Evolutionary conservation across 2,888 invertebrate genomes (phyloP), one percentile per base, ranked within the genome.

Genomic region (Tetragonisca angustula): DNA sequence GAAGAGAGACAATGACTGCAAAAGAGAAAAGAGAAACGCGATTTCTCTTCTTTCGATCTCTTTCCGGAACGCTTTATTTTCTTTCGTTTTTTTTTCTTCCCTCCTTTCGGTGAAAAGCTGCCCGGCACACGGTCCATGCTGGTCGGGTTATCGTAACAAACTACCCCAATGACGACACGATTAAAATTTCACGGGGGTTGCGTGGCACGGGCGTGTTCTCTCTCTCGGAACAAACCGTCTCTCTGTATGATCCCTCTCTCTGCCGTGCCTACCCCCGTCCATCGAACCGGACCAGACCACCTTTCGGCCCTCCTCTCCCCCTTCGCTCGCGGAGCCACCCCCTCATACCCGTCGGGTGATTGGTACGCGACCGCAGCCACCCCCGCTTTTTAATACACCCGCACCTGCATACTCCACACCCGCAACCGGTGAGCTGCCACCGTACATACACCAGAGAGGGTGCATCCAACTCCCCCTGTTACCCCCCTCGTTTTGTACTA

Each of bases 111-210:
- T 56, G 68, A 86, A 88, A 88, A 65, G 54, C 74, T 43, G 43
- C 54, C 74, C 84, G 80, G 56, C 87, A 86, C 87, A 84, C 82
- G 88, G 84, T 88, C 84, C 83, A 85, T 79, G 83, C 89, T 91
- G 93, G 91, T 93, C 90, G 90, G 91, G 91, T 93, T 93, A 94
- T 93, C 92, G 93, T 92, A 93, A 94, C 94, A 94, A 94, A 94
- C 94, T 94, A 93, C 91, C 93, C 93, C 93, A 93, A 94, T 94
- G 93, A 93, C 93, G 93, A 93, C 92, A 92, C 94, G 93, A 94
- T 94, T 94, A 94, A 94, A 94, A 94, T 94, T 94, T 94, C 93
- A 94, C 93, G 90, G 92, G 91, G 90, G 88, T 89, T 90, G 92
- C 91, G 88, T 89, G 86, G 87, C 80, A 76, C 71, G 82, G 59